phyloP scores from a whole-genome alignment of 2,888 invertebrate species.

The Malacosoma neustria region DNA sequence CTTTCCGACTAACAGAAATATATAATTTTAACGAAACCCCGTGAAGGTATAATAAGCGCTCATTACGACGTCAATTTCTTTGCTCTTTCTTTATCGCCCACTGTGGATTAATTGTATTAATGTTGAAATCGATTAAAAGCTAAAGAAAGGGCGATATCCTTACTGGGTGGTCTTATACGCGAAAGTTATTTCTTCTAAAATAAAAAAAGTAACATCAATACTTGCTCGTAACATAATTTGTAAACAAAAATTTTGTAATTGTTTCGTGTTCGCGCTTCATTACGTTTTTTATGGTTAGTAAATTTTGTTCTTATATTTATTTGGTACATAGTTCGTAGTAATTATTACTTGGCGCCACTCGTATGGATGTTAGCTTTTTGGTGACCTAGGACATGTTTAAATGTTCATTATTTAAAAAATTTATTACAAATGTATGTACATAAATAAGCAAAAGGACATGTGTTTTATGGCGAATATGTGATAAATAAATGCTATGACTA shows the following conservation, averaged over 20 bases:
- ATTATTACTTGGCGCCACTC: constrained; percentile 42
- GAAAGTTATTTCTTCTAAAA: constrained; percentile 17
- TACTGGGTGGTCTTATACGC: constrained; percentile 47
- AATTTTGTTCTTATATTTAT: constrained; percentile 33
- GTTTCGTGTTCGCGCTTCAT: constrained; percentile 31
- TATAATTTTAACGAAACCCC: constrained; percentile 68
- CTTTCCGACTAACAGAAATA: constrained; percentile 56
- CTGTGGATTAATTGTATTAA: constrained; percentile 23
- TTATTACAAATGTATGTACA: too few relatives aligned
- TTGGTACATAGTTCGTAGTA: constrained; percentile 25
- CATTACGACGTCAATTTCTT: constrained; percentile 51
- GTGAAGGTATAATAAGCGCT: constrained; percentile 58
- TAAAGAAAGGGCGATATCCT: constrained; percentile 6
- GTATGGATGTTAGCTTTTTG: too few relatives aligned
- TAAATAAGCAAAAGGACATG: too few relatives aligned
- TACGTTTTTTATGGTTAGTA: constrained; percentile 32
- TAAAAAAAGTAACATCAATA: constrained; percentile 13
- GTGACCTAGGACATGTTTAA: too few relatives aligned
- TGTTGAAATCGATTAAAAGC: constrained; percentile 17
- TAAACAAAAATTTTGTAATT: constrained; percentile 18
- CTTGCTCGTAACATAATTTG: background rate
- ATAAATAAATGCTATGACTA: background rate
- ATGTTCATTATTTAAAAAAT: too few relatives aligned
- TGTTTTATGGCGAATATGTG: constrained; percentile 8
- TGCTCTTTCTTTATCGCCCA: constrained; percentile 41